A percentile compares a stretch with the other conserved stretches of the same genome.
phyloP scores from a whole-genome alignment of 2,113 vertebrate species.

The Ranitomeya variabilis region DNA sequence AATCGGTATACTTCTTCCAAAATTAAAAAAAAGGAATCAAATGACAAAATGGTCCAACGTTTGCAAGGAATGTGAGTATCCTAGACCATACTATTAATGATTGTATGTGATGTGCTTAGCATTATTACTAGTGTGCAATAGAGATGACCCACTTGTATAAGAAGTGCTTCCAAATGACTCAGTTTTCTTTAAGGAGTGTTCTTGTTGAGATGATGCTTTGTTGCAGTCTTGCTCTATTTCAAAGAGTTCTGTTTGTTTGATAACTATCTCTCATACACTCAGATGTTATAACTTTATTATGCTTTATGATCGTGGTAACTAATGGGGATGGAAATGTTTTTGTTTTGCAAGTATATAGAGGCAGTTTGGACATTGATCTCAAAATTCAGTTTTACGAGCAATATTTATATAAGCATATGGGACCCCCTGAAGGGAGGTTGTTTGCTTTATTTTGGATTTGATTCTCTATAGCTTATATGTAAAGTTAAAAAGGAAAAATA shows the following conservation, averaged over 20 bases:
- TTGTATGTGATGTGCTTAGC: background rate
- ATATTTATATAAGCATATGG: background rate
- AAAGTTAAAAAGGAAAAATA: background rate
- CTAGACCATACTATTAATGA: background rate
- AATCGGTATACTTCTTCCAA: constrained; percentile 73
- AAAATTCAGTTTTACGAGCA: background rate
- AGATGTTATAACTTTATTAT: background rate
- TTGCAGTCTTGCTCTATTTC: background rate
- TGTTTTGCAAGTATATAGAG: background rate
- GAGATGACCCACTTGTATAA: background rate
- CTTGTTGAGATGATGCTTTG: background rate
- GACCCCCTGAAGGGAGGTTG: background rate
- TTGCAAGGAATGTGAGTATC: constrained; percentile 84
- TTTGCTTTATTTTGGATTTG: background rate
- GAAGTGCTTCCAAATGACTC: background rate
- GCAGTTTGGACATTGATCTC: background rate
- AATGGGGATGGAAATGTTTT: background rate
- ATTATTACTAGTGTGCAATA: background rate
- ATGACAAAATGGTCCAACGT: constrained; percentile 82
- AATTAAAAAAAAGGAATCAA: constrained; percentile 75
- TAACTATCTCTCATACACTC: background rate
- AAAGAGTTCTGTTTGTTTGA: background rate
- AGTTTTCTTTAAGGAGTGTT: background rate
- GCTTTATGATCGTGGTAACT: background rate
- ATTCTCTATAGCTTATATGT: background rate